Conservation (phyloP, 35 echinoderm and acorn worm genomes). For the Patiria miniata region DNA sequence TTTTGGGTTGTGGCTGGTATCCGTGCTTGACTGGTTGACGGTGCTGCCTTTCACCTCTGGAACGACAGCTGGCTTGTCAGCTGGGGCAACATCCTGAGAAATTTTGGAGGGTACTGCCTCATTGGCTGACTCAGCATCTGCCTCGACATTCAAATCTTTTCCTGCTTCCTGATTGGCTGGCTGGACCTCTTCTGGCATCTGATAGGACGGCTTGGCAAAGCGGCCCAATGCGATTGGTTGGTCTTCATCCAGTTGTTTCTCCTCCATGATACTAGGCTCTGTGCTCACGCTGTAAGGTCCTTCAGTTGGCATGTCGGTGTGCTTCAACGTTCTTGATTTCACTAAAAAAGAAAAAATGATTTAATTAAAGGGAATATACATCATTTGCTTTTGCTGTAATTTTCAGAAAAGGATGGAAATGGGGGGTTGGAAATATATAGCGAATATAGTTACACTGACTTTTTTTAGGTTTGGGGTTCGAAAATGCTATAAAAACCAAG, state of each 20-base stretch:
- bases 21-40: background rate
- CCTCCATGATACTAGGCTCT: background rate
- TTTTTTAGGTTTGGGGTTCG: too few relatives aligned
- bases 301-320: background rate
- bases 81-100: background rate
- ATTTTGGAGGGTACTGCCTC: background rate
- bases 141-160: background rate
- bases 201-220: background rate
- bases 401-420: too few relatives aligned
- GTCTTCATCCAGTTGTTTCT: background rate
- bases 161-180: background rate
- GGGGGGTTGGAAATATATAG: too few relatives aligned
- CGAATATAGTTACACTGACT: too few relatives aligned
- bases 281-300: too few relatives aligned
- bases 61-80: background rate
- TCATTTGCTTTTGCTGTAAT: too few relatives aligned
- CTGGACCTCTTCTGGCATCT: too few relatives aligned
- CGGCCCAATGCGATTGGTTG: background rate
- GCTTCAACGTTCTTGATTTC: slow-evolving; percentile 44
- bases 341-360: slow-evolving; percentile 32
- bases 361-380: background rate
- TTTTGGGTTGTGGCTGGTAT: background rate
- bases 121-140: background rate
- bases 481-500: too few relatives aligned
- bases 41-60: background rate